Evolutionary conservation across 2,888 invertebrate species (phyloP), one percentile per base, ranked within the genome.

Genomic region (Drosophila kuntzei): DNA sequence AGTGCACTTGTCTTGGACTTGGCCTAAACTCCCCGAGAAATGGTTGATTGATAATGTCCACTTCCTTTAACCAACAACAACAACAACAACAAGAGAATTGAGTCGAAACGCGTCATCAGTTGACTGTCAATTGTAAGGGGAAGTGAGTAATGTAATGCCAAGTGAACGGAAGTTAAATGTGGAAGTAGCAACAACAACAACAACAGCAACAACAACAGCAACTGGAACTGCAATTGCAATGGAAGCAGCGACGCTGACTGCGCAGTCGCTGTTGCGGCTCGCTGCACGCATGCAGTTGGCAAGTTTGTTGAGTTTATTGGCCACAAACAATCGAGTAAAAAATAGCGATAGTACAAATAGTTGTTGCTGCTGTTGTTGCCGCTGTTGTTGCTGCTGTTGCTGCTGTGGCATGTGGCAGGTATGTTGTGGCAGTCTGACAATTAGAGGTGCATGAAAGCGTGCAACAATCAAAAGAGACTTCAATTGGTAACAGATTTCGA

Each of bases 401-500:
- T 44, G 44, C 25, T 47, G n/a, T 47, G 47, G 47, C 47, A 47
- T 47, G 65, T 41, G 72, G 49, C 46, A 25, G 20, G 18, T 20
- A 36, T 51, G 41, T 3, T 16, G 14, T 25, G 44, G 44, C 27
- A 46, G 43, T 27, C 58, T 44, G 66, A 39, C 67, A 81, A 84
- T 84, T 84, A 80, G 76, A 49, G 67, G 76, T 64, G 77, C 85
- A 85, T 67, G 85, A 85, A 85, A 85, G 85, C 85, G 86, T 89
- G 89, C 80, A 88, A 63, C 57, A 62, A 43, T 61, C 39, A 22
- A 54, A 44, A 55, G 36, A 11, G 36, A 11, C 7, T 46, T 16
- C 54, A 47, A 37, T 71, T 55, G 32, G 39, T 53, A 64, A 60
- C 50, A 44, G 57, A 61, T 62, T 44, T 43, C 1, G 12, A 49